Conservation (phyloP, 2,797 vertebrate species). For the Erithacus rubecula region DNA sequence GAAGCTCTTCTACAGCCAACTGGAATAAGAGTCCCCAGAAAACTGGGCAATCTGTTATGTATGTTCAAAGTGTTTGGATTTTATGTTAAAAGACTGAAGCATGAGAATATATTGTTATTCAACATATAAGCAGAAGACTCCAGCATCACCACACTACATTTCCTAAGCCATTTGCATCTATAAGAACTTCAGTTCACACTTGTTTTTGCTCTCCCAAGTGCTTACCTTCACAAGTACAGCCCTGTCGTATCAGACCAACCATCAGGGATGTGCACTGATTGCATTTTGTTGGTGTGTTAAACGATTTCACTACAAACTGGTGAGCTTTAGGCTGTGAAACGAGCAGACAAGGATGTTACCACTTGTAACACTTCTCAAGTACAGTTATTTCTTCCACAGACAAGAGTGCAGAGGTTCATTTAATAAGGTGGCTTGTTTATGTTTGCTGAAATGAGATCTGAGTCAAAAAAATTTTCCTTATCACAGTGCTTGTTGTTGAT, state of each 20-base stretch:
- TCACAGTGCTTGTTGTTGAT: background rate
- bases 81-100: background rate
- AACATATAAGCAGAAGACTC: background rate
- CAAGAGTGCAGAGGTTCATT: background rate
- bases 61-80: background rate
- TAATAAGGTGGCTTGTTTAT: background rate
- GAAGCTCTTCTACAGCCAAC: background rate
- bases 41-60: background rate
- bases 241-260: conserved; percentile 96
- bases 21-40: background rate
- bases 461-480: background rate
- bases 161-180: background rate
- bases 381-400: background rate
- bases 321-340: conserved; percentile 92
- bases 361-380: background rate
- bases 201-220: background rate
- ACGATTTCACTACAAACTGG: conserved; percentile 97
- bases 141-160: background rate
- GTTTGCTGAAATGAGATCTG: background rate
- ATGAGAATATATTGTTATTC: background rate
- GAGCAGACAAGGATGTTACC: conserved; percentile 8
- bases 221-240: conserved; percentile 97
- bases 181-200: background rate
- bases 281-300: conserved; percentile 92
- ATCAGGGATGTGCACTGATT: conserved; percentile 98